Conservation (phyloP, 2,888 invertebrate species). For the Caenorhabditis angaria region DNA sequence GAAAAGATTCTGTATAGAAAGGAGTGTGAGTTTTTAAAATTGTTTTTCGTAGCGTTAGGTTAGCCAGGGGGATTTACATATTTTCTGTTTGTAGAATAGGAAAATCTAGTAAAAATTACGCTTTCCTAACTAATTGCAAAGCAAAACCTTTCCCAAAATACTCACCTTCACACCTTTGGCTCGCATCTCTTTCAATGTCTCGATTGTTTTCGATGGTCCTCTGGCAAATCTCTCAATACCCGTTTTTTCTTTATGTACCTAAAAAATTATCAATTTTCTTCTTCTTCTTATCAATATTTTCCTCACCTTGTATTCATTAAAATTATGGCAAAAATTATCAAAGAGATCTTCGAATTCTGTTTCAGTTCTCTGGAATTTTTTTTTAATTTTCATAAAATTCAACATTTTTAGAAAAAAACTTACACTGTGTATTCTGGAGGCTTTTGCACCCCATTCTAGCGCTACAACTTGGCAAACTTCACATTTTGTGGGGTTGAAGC, state of each 20-base stretch:
- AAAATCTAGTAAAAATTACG: no score
- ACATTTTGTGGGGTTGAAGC: slow-evolving; percentile 37
- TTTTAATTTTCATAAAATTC: background rate
- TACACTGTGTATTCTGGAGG: background rate
- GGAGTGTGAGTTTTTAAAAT: no score
- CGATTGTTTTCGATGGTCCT: slow-evolving; percentile 49
- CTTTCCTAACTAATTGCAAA: background rate
- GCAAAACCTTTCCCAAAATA: slow-evolving; percentile 4
- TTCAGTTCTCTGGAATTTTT: slow-evolving; percentile 23
- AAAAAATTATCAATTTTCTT: slow-evolving; percentile 10
- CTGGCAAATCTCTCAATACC: slow-evolving; percentile 49
- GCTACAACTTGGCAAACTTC: slow-evolving; percentile 31
- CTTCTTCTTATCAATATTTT: background rate
- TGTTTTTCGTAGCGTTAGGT: no score
- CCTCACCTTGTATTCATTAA: slow-evolving; percentile 35
- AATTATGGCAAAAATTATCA: slow-evolving; percentile 23
- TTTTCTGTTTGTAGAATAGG: no score
- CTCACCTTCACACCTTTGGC: slow-evolving; percentile 54
- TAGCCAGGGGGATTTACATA: no score
- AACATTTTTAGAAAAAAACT: background rate
- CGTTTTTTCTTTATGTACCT: slow-evolving; percentile 54
- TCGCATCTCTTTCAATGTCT: slow-evolving; percentile 46
- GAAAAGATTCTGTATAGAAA: no score
- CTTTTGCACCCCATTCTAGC: slow-evolving; percentile 11
- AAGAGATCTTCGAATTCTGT: slow-evolving; percentile 25